Evolutionary conservation across 1,140 invertebrate genomes (phyloP).

Genomic region (Drosophila bipectinata): DNA sequence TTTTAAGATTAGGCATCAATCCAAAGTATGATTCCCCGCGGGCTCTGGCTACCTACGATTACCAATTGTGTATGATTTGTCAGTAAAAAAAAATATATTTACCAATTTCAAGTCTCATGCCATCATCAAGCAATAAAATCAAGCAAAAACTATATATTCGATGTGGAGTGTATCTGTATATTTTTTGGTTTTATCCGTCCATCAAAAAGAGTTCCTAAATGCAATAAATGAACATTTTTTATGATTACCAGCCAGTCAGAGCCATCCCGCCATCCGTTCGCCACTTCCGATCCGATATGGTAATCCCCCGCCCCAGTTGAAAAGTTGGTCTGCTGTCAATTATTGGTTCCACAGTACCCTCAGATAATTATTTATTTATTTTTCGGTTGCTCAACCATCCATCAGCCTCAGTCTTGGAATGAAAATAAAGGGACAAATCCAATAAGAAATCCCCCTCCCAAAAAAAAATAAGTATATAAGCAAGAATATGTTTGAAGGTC

Average conservation of each 20-base stretch:
- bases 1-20: constrained; percentile 41
- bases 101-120: constrained; percentile 42
- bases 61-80: constrained; percentile 35
- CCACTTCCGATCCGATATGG: constrained; percentile 1
- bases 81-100: constrained; percentile 23
- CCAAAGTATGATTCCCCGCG: constrained; percentile 8
- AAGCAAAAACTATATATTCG: constrained; percentile 15
- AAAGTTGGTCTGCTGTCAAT: constrained; percentile 71
- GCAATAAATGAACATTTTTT: constrained; percentile 76
- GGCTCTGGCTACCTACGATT: constrained; percentile 35
- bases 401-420: constrained; percentile 17
- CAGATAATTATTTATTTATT: constrained; percentile 29
- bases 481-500: constrained; percentile 43
- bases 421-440: constrained; percentile 6
- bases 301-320: constrained; percentile 1
- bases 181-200: constrained; percentile 81
- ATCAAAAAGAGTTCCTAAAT: constrained; percentile 81
- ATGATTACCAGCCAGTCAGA: constrained; percentile 61
- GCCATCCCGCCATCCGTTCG: constrained; percentile 7
- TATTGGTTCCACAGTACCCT: constrained; percentile 40
- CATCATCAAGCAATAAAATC: constrained; percentile 19
- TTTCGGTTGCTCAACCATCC: constrained; percentile 51
- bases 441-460: constrained; percentile 10
- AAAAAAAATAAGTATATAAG: constrained; percentile 22
- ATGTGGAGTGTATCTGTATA: constrained; percentile 57